phyloP scores from a whole-genome alignment of 2,797 vertebrate genomes.

The Microtus californicus region DNA sequence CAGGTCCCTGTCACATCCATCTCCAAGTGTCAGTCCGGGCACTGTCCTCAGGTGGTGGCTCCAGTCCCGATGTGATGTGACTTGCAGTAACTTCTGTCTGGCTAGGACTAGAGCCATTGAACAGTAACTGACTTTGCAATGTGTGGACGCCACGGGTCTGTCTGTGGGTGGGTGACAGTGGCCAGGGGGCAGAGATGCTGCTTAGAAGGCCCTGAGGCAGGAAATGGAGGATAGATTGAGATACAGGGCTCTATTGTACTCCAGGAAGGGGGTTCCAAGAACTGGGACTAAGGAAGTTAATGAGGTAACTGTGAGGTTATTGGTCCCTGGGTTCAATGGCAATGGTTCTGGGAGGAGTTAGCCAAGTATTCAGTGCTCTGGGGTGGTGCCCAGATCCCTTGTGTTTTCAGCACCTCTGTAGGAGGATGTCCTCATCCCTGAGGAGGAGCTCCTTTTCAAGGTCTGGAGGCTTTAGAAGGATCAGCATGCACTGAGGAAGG shows the following conservation, averaged over 20 bases:
- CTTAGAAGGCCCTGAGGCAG: neutral
- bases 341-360: neutral
- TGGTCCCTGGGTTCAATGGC: neutral
- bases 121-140: constrained; percentile 76
- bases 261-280: neutral
- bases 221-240: neutral
- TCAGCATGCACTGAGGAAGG: neutral
- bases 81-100: constrained; percentile 78
- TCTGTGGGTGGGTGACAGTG: neutral
- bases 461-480: neutral
- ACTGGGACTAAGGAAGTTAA: neutral
- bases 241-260: neutral
- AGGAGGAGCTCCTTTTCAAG: neutral
- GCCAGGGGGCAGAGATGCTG: constrained; percentile 41
- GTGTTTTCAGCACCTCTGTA: neutral
- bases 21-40: constrained; percentile 68
- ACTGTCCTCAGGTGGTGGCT: constrained; percentile 63
- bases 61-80: neutral
- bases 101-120: constrained; percentile 69
- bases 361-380: neutral
- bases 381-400: neutral
- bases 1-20: constrained; percentile 74
- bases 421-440: neutral
- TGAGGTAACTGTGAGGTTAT: neutral
- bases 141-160: constrained; percentile 52